Conservation (phyloP, 1,140 invertebrate genomes). For the Phthorimaea operculella region DNA sequence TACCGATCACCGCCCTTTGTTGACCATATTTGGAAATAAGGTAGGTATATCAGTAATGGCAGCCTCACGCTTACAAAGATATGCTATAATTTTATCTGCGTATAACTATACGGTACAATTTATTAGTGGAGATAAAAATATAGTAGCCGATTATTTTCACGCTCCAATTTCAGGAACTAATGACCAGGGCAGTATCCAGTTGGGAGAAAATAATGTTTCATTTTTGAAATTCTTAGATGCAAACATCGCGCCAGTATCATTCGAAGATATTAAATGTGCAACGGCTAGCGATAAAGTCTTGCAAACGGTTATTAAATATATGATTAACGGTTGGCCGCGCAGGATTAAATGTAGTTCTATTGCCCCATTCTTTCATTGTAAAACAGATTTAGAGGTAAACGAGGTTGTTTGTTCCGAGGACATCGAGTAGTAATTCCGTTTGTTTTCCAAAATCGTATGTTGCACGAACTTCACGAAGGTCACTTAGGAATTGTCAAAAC, state of each 20-base stretch:
- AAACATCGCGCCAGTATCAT: background rate
- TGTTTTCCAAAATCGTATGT: conserved; percentile 13
- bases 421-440: conserved; percentile 17
- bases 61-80: conserved; percentile 33
- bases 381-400: conserved; percentile 3
- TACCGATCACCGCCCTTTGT: background rate
- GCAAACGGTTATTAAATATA: conserved; percentile 7
- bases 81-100: conserved; percentile 28
- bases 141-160: conserved; percentile 31
- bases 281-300: conserved; percentile 2
- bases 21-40: conserved; percentile 9
- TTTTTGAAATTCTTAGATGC: conserved; percentile 8
- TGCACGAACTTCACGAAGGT: conserved; percentile 21
- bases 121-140: conserved; percentile 23
- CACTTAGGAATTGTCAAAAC: conserved; percentile 27
- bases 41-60: conserved; percentile 13
- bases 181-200: background rate
- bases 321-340: conserved; percentile 7
- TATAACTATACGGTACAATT: conserved; percentile 39
- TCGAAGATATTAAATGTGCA: background rate
- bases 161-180: conserved; percentile 7
- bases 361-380: conserved; percentile 5
- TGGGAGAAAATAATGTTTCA: background rate
- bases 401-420: conserved; percentile 12
- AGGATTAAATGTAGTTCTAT: conserved; percentile 5